These are phyloP conservation scores for Eclectus roratus DNA, from an alignment of 2,113 vertebrate genomes.

Conservation along the genomic window DNA sequence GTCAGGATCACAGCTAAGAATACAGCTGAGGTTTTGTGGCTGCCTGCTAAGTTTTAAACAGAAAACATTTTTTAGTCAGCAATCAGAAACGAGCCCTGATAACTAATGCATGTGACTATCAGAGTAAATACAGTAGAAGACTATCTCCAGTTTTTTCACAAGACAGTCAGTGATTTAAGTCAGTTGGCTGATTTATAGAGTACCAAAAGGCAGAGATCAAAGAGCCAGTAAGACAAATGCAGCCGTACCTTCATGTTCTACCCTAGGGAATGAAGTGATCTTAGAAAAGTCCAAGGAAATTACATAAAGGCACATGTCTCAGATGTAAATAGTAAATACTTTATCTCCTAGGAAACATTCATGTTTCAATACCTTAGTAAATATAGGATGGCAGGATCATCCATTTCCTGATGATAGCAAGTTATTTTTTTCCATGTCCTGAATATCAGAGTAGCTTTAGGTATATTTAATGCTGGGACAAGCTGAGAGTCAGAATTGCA, in stretches of 20 bases:
- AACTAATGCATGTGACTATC: background rate
- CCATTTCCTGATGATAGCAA: background rate
- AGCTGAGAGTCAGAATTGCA: background rate
- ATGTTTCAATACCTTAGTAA: background rate
- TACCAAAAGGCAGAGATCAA: background rate
- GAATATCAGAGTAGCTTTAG: background rate
- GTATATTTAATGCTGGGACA: background rate
- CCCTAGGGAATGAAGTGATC: background rate
- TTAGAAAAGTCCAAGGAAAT: background rate
- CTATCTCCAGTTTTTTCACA: background rate
- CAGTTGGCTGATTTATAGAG: background rate
- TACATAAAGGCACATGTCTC: background rate
- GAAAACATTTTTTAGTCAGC: background rate
- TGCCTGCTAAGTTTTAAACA: background rate
- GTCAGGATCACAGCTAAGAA: background rate
- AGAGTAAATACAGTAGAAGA: background rate
- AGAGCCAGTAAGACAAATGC: background rate
- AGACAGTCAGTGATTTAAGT: background rate
- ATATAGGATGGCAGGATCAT: background rate
- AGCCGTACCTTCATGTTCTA: background rate
- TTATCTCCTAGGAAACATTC: background rate
- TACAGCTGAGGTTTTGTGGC: background rate
- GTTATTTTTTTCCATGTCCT: background rate
- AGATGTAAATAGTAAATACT: background rate
- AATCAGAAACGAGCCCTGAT: background rate